Percentiles rank a stretch among this genome's conserved stretches.
These are phyloP conservation scores for Bolborhynchus lineola DNA, from an alignment of 2,113 vertebrate species.

Conservation along the genomic window DNA sequence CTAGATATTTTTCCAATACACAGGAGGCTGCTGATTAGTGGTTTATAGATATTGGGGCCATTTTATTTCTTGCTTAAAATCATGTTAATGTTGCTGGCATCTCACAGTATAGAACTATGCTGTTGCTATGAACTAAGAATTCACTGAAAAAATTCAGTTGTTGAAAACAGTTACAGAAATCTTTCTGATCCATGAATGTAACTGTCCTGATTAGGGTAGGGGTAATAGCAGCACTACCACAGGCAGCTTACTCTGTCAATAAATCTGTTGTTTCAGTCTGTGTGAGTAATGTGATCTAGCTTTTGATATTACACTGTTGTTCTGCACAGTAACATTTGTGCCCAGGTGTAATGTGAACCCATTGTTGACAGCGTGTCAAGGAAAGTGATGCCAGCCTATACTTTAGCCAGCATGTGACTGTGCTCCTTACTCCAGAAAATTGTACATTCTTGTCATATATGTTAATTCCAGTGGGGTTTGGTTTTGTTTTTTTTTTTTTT, in stretches of 20 bases:
- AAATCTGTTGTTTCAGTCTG: not conserved
- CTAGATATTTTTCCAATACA: conserved; percentile 17
- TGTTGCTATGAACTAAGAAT: not conserved
- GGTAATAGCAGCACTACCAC: not conserved
- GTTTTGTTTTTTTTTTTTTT: fast-evolving
- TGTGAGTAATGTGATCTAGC: not conserved
- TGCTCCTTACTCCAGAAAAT: not conserved
- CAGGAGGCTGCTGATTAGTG: not conserved
- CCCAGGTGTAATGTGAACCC: not conserved
- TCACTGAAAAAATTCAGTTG: not conserved
- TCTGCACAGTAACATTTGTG: not conserved
- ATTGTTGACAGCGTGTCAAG: not conserved
- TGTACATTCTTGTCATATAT: not conserved
- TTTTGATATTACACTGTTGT: not conserved
- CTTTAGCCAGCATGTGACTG: not conserved
- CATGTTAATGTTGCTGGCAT: not conserved
- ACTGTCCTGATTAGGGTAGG: not conserved
- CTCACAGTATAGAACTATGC: not conserved
- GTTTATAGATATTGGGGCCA: not conserved
- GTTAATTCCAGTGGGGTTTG: fast-evolving
- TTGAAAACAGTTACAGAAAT: not conserved
- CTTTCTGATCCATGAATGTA: not conserved
- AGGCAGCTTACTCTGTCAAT: not conserved
- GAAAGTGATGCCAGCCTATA: not conserved
- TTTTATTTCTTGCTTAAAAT: not conserved